Evolutionary conservation across 2,888 invertebrate genomes (phyloP).

Genomic region (Metopia argyrocephala): DNA sequence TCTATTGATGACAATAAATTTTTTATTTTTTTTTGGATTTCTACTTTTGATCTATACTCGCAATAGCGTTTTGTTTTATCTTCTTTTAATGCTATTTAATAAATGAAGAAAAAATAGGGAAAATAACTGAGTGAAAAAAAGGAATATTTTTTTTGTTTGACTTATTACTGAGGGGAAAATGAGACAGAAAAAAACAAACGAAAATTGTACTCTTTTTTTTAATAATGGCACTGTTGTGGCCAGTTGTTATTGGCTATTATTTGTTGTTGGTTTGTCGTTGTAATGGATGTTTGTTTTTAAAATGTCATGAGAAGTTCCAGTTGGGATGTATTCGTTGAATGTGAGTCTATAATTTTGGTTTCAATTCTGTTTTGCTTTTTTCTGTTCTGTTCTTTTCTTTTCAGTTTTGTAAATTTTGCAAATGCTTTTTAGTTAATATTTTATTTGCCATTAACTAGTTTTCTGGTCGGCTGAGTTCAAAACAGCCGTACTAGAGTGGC

Average conservation of each 20-base stretch:
- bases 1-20: constrained; percentile 64
- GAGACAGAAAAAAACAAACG: no score
- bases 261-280: constrained; percentile 29
- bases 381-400: constrained; percentile 20
- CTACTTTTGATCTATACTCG: constrained; percentile 7
- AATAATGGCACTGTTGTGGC: no score
- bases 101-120: neutral
- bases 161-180: constrained; percentile 52
- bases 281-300: constrained; percentile 58
- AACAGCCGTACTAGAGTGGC: constrained; percentile 65
- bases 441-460: constrained; percentile 72
- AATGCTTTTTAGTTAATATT: constrained; percentile 61
- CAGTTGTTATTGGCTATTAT: constrained; percentile 32
- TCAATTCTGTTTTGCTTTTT: constrained; percentile 50
- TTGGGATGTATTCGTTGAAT: constrained; percentile 29
- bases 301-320: constrained; percentile 22
- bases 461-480: constrained; percentile 77
- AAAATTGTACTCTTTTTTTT: no score
- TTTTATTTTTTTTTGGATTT: constrained; percentile 12
- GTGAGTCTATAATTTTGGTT: constrained; percentile 30
- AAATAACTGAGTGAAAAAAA: neutral
- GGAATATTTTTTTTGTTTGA: constrained; percentile 22
- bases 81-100: constrained; percentile 45
- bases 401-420: constrained; percentile 51
- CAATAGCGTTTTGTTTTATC: constrained; percentile 49